These are phyloP conservation scores for Amiota mariae DNA, from an alignment of 2,888 invertebrate species.

Conservation along the genomic window DNA sequence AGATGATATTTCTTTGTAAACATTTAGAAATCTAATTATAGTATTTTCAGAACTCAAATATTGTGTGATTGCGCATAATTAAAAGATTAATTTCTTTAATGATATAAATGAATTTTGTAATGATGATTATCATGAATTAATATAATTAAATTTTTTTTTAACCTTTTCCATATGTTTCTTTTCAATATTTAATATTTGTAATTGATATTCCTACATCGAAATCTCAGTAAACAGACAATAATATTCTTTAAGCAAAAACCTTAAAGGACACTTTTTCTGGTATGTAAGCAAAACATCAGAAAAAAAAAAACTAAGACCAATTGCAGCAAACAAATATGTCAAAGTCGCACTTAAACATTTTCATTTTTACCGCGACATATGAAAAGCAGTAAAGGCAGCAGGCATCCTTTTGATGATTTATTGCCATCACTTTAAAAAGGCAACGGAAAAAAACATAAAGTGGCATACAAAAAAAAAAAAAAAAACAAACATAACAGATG, in stretches of 20 bases:
- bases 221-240: background rate
- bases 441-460: background rate
- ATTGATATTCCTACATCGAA: no score
- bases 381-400: background rate
- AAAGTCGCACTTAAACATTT: background rate
- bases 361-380: background rate
- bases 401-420: constrained; percentile 52
- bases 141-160: no score
- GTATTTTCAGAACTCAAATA: no score
- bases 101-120: no score
- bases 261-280: background rate
- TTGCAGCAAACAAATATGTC: background rate
- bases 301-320: background rate
- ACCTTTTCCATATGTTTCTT: no score
- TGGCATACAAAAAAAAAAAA: constrained; percentile 11
- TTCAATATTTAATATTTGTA: no score
- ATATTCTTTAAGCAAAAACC: background rate
- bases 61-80: no score
- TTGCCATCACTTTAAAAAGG: constrained; percentile 44
- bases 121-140: no score
- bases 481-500: constrained; percentile 9
- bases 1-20: no score
- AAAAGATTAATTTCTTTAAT: no score
- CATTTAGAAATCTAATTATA: no score
- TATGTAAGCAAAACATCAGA: background rate